These are phyloP conservation scores for Lottia scabra DNA, from an alignment of 2,888 invertebrate genomes.

Conservation along the genomic window DNA sequence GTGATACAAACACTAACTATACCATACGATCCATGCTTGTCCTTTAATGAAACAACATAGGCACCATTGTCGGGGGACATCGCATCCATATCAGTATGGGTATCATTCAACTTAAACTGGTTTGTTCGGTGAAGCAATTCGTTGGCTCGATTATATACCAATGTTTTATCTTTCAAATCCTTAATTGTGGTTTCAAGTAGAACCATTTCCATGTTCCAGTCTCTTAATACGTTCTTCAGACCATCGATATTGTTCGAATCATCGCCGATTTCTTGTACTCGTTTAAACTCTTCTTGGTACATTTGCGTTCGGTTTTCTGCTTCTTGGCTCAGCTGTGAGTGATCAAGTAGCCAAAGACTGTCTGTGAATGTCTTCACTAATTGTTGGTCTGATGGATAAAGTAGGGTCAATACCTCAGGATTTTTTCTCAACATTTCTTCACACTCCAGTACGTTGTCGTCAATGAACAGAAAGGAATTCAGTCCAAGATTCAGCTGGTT, in stretches of 20 bases:
- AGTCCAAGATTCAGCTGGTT: background rate
- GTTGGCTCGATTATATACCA: background rate
- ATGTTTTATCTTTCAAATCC: background rate
- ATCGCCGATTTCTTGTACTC: background rate
- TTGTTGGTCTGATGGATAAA: background rate
- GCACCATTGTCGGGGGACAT: background rate
- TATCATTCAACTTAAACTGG: background rate
- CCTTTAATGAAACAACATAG: background rate
- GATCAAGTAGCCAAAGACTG: background rate
- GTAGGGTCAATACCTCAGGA: background rate
- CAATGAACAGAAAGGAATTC: background rate
- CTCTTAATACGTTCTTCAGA: background rate
- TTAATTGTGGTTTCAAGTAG: background rate
- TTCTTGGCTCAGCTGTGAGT: background rate
- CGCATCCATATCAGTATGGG: background rate
- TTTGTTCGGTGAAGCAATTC: background rate
- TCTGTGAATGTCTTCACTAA: background rate
- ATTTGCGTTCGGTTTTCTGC: background rate
- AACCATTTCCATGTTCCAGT: background rate
- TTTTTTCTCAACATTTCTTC: background rate
- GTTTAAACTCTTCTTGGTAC: background rate
- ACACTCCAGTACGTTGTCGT: background rate
- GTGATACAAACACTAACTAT: background rate
- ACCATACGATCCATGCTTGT: background rate
- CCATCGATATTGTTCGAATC: background rate